These are phyloP conservation scores for Cavia porcellus DNA, from an alignment of 2,113 vertebrate genomes.

Conservation along the genomic window DNA sequence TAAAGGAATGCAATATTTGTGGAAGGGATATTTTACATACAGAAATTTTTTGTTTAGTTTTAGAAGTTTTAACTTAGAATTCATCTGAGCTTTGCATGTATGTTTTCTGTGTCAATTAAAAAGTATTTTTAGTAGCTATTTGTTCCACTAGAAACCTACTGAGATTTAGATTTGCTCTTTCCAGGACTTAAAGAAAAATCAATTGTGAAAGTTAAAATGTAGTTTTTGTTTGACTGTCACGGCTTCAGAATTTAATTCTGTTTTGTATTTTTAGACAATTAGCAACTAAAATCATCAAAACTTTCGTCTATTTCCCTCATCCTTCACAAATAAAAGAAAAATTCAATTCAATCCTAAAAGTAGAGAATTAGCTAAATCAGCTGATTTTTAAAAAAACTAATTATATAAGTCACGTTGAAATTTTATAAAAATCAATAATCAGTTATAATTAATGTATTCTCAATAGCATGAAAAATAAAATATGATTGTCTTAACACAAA, in stretches of 20 bases:
- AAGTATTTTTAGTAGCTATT: conserved; percentile 65
- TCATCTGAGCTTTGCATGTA: conserved; percentile 6
- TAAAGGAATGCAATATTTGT: neutral
- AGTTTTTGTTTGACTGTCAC: conserved; percentile 38
- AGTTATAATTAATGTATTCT: neutral
- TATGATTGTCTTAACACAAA: neutral
- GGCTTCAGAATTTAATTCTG: conserved; percentile 46
- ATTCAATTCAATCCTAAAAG: neutral
- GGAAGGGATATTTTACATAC: neutral
- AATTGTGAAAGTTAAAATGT: conserved; percentile 32
- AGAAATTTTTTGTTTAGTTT: neutral
- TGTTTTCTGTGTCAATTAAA: conserved; percentile 60
- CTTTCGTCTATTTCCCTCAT: neutral
- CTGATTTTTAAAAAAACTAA: neutral
- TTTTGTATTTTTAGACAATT: neutral
- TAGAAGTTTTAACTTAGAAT: neutral
- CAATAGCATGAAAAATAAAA: neutral
- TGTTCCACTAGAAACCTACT: neutral
- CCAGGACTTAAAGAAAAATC: conserved; percentile 26
- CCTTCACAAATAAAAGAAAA: neutral
- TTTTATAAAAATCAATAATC: conserved; percentile 13
- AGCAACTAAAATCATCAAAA: conserved; percentile 1
- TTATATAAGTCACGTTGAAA: conserved; percentile 20
- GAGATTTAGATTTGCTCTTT: conserved; percentile 52
- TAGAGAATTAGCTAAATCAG: neutral